These are phyloP conservation scores for Myotis vivesi DNA, from an alignment of 2,797 vertebrate genomes.

Conservation along the genomic window DNA sequence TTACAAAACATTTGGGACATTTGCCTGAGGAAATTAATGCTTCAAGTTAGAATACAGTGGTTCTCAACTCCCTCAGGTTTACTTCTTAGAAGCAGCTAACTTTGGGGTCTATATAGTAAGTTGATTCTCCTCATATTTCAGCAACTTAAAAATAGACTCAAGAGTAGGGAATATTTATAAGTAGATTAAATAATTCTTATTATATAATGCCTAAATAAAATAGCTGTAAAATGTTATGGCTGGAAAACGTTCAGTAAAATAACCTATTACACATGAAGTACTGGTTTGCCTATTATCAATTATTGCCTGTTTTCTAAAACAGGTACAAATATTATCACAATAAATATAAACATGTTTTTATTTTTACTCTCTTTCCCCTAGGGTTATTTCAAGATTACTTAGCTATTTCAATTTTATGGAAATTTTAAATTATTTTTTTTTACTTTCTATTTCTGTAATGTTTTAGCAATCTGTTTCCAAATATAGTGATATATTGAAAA, in stretches of 20 bases:
- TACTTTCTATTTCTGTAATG: neutral
- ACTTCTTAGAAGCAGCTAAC: neutral
- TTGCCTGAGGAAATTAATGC: neutral
- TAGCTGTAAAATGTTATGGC: neutral
- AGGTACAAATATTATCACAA: neutral
- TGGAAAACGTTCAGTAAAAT: constrained; percentile 3
- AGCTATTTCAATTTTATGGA: neutral
- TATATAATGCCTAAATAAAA: neutral
- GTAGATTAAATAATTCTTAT: neutral
- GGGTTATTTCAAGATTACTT: neutral
- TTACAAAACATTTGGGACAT: neutral
- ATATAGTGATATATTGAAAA: neutral
- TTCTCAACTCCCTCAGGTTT: neutral
- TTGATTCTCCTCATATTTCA: neutral
- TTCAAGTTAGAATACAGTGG: neutral
- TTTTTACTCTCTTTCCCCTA: neutral
- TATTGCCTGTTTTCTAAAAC: neutral
- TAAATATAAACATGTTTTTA: neutral
- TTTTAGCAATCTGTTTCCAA: neutral
- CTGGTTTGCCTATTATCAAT: neutral
- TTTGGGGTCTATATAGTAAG: neutral
- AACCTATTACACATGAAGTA: neutral
- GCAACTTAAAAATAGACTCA: neutral
- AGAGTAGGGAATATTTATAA: neutral
- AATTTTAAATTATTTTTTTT: constrained; percentile 10